Evolutionary conservation across 2,797 vertebrate genomes (phyloP), one percentile per base, ranked within the genome.

Genomic region (Takifugu rubripes): DNA sequence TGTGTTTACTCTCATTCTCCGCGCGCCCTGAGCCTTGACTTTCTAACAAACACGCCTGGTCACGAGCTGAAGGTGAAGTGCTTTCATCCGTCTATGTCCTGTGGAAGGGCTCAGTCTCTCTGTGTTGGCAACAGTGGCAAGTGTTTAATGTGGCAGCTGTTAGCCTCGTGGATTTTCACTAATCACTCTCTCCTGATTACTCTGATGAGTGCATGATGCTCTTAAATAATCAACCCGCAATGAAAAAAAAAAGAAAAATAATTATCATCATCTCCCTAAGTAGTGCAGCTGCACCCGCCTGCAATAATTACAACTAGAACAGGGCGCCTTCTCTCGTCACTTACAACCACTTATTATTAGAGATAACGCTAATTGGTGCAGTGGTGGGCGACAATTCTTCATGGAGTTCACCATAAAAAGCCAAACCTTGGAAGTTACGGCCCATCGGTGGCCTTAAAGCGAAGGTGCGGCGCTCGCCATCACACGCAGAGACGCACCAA

Each of bases 151-250:
- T 85, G 86, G 87, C 90, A 91, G 88, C 90, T 90, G 90, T 89
- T 90, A 86, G 88, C 85, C 85, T 86, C 74, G 84, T 88, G 87
- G 88, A 90, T 90, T 90, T 88, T 63, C 85, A 85, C 88, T 90
- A 91, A 91, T 91, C 90, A 90, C 90, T 90, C 89, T 88, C 87
- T 89, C 86, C 88, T 90, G 90, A 91, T 91, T 91, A 88, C 88
- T 86, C 87, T 88, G 88, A 90, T 89, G 90, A 90, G 88, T 89
- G 87, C 88, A 90, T 90, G 89, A 90, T 90, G 88, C 90, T 90
- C 88, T 90, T 90, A 90, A 91, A 90, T 90, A 90, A 91, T 90
- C 89, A 91, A 90, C 84, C 84, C 74, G 83, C 86, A 76, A 88
- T 87, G 83, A 83, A 86, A 85, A 86, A 81, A 82, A 86, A 81